Evolutionary conservation across 1,140 invertebrate genomes (phyloP).

Genomic region (Drosophila leontia): DNA sequence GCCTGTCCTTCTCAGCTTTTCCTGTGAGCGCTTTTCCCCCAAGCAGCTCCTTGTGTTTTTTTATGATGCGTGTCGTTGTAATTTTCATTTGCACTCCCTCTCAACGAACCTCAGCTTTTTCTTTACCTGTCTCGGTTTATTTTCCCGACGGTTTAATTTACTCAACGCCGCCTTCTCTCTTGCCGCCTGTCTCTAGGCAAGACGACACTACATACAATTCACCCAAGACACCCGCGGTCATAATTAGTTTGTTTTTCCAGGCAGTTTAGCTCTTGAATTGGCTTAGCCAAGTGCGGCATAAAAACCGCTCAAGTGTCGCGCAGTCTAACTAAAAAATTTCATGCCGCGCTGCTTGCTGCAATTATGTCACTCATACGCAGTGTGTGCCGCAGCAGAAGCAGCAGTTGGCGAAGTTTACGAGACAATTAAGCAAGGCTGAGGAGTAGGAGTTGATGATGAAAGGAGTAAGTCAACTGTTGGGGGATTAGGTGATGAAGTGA

Average conservation of each 20-base stretch:
- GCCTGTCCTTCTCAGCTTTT: constrained; percentile 33
- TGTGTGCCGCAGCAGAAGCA: constrained; percentile 8
- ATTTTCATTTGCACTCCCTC: constrained; percentile 51
- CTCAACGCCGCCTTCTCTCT: constrained; percentile 46
- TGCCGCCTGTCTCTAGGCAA: background rate
- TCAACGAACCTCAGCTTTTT: constrained; percentile 19
- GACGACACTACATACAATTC: constrained; percentile 20
- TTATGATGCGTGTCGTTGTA: constrained; percentile 65
- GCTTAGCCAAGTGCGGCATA: constrained; percentile 42
- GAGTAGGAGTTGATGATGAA: background rate
- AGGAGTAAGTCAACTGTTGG: constrained; percentile 2
- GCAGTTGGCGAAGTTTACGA: constrained; percentile 19
- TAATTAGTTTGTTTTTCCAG: constrained; percentile 83
- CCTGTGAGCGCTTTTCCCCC: constrained; percentile 14
- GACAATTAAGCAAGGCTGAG: constrained; percentile 1
- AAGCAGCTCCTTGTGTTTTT: constrained; percentile 21
- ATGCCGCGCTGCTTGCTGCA: constrained; percentile 45
- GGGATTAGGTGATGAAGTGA: constrained; percentile 5
- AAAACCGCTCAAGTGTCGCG: constrained; percentile 61
- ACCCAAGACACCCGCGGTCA: constrained; percentile 67
- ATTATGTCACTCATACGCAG: constrained; percentile 69
- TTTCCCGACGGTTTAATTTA: constrained; percentile 77
- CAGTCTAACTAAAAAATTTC: constrained; percentile 33
- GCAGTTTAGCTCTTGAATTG: constrained; percentile 76
- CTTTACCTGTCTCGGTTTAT: constrained; percentile 53